These are phyloP conservation scores for Oostethus manadensis DNA, from an alignment of 2,113 vertebrate genomes.

Conservation along the genomic window DNA sequence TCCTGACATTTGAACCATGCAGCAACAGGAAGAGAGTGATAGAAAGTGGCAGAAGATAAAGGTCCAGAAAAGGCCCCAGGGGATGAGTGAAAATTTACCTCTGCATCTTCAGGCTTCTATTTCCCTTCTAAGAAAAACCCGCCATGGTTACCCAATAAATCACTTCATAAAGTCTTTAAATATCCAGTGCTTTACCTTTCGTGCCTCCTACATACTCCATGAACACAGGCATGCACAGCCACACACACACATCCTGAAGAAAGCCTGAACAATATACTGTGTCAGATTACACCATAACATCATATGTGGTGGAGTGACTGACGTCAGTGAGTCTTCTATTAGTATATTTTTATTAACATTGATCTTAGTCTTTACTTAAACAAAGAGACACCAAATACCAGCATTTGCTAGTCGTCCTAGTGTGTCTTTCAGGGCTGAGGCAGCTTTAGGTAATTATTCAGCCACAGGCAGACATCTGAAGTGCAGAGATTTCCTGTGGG, in stretches of 20 bases:
- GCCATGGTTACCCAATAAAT: slow-evolving; percentile 45
- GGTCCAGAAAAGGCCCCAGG: slow-evolving; percentile 26
- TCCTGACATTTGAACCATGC: slow-evolving; percentile 47
- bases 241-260: slow-evolving; percentile 8
- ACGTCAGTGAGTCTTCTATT: slow-evolving; percentile 14
- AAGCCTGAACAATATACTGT: slow-evolving; percentile 15
- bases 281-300: slow-evolving; percentile 33
- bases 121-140: slow-evolving; percentile 44
- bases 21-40: slow-evolving; percentile 26
- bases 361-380: neutral
- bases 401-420: slow-evolving; percentile 35
- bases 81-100: slow-evolving; percentile 54
- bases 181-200: slow-evolving; percentile 35
- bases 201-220: slow-evolving; percentile 28
- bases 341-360: neutral
- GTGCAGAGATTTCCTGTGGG: slow-evolving; percentile 22
- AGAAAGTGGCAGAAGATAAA: slow-evolving; percentile 25
- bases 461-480: slow-evolving; percentile 38
- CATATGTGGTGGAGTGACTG: slow-evolving; percentile 3
- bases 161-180: slow-evolving; percentile 38
- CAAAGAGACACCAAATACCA: slow-evolving; percentile 21
- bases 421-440: slow-evolving; percentile 7
- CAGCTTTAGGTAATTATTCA: slow-evolving; percentile 45
- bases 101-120: slow-evolving; percentile 50
- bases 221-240: slow-evolving; percentile 13